A percentile compares a stretch with the other conserved stretches of the same genome.
These are phyloP conservation scores for Abscondita cerata DNA, from an alignment of 2,888 invertebrate species.

Conservation along the genomic window DNA sequence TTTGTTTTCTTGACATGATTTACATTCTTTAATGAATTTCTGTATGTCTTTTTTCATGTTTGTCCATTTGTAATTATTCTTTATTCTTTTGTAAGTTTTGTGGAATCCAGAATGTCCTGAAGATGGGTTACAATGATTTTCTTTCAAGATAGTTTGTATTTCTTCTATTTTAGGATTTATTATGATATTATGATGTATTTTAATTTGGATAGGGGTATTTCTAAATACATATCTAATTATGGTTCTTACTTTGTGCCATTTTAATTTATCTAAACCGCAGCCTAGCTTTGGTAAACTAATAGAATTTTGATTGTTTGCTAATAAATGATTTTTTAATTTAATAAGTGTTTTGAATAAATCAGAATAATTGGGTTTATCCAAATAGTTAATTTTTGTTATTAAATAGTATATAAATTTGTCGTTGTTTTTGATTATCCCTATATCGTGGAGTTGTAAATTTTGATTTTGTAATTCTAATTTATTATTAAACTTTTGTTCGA, in stretches of 20 bases:
- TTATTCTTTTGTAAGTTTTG: constrained; percentile 42
- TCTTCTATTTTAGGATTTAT: constrained; percentile 24
- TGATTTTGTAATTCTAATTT: constrained; percentile 1
- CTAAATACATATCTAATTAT: constrained; percentile 37
- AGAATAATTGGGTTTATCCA: constrained; percentile 39
- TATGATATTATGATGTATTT: constrained; percentile 29
- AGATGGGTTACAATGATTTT: constrained; percentile 34
- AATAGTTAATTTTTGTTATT: constrained; percentile 31
- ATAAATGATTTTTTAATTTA: constrained; percentile 15
- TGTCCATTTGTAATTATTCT: constrained; percentile 45
- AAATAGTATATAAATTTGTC: constrained; percentile 16
- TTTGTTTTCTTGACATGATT: constrained; percentile 49
- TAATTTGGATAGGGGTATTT: constrained; percentile 36
- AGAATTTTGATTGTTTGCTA: constrained; percentile 3
- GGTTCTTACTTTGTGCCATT: constrained; percentile 19
- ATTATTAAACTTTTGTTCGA: constrained; percentile 1
- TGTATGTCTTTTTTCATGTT: constrained; percentile 49
- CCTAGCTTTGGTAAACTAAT: constrained; percentile 12
- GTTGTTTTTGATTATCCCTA: constrained; percentile 20
- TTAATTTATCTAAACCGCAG: constrained; percentile 9
- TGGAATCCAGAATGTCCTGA: constrained; percentile 31
- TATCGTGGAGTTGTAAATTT: constrained; percentile 2
- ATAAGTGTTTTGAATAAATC: constrained; percentile 36
- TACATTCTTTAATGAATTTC: constrained; percentile 45
- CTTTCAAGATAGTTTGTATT: constrained; percentile 38